These are phyloP conservation scores for Gasterosteus aculeatus DNA, from an alignment of 2,113 vertebrate genomes.

Conservation along the genomic window DNA sequence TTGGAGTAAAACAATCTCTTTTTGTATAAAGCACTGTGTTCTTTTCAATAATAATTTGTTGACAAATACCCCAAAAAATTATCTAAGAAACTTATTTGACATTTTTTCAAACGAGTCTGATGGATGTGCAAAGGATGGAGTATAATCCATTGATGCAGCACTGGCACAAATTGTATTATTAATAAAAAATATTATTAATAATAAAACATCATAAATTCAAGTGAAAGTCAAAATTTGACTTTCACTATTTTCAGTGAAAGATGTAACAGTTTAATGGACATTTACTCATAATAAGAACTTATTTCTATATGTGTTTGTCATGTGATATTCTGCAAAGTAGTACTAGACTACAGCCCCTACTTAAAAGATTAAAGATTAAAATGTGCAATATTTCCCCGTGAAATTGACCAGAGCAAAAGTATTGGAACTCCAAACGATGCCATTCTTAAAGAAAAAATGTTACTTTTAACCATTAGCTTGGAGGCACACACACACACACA, in stretches of 20 bases:
- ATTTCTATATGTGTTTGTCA: background rate
- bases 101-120: background rate
- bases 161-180: background rate
- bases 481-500: conserved; percentile 1
- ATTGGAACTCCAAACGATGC: background rate
- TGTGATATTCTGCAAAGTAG: background rate
- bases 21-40: background rate
- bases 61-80: background rate
- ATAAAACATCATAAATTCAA: background rate
- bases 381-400: background rate
- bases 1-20: background rate
- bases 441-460: background rate
- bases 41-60: background rate
- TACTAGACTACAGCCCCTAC: too few species aligned
- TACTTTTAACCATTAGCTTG: background rate
- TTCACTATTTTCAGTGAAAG: background rate
- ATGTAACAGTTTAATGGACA: background rate
- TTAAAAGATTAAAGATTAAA: background rate
- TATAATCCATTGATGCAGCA: background rate
- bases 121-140: background rate
- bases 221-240: background rate
- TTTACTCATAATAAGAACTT: background rate
- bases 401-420: background rate
- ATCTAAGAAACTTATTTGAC: too few species aligned
- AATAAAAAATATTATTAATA: too few species aligned